Percentiles rank a stretch among this genome's conserved stretches.
Evolutionary conservation across 1,140 invertebrate genomes (phyloP).

Genomic region (Bombyx mandarina): DNA sequence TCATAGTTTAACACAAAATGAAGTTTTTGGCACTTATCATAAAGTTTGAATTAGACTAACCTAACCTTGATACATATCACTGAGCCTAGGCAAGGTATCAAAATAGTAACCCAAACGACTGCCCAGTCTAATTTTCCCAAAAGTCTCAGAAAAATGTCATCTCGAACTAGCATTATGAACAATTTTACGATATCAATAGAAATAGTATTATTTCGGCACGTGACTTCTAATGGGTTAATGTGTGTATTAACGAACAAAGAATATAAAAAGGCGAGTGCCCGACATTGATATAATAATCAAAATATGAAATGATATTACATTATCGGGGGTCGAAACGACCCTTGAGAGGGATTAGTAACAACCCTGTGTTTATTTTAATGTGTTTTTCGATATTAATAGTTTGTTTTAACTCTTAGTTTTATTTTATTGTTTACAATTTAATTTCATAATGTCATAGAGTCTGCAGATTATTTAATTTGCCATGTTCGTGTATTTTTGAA

Average conservation of each 20-base stretch:
- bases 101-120: too few species aligned
- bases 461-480: too few species aligned
- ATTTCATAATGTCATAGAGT: too few species aligned
- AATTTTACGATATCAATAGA: conserved; percentile 50
- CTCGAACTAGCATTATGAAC: conserved; percentile 32
- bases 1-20: too few species aligned
- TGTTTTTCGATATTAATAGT: conserved; percentile 46
- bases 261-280: conserved; percentile 49
- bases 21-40: too few species aligned
- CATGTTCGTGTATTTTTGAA: too few species aligned
- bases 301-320: conserved; percentile 60
- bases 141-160: too few species aligned
- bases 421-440: not conserved
- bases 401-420: conserved; percentile 15
- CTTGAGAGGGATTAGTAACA: conserved; percentile 29
- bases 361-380: conserved; percentile 47
- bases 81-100: too few species aligned
- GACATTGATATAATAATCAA: conserved; percentile 69
- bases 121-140: too few species aligned
- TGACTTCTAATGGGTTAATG: conserved; percentile 66
- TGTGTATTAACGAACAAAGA: conserved; percentile 61
- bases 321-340: conserved; percentile 21
- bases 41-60: too few species aligned
- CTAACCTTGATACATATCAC: too few species aligned
- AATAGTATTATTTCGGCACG: conserved; percentile 56